Conservation (phyloP, 2,797 vertebrate genomes). For the Clarias fuscus region DNA sequence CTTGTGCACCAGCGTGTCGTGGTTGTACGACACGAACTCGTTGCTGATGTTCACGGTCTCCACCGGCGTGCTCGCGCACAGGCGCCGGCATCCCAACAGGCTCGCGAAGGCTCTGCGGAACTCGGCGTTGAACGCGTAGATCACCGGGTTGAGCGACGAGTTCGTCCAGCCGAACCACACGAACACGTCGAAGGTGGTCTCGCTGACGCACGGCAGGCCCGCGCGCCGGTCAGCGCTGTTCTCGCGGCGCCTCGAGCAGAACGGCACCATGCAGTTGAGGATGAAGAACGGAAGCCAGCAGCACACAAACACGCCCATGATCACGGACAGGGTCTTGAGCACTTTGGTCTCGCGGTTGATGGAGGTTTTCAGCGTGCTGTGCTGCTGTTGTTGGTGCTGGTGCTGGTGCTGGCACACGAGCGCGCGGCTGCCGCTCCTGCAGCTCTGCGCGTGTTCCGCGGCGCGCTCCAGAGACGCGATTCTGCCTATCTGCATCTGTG, state of each 20-base stretch:
- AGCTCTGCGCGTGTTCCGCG: constrained; percentile 86
- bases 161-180: constrained; percentile 98
- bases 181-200: constrained; percentile 91
- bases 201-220: constrained; percentile 87
- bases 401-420: constrained; percentile 75
- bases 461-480: constrained; percentile 91
- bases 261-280: constrained; percentile 93
- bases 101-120: constrained; percentile 90
- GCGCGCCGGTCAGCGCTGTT: constrained; percentile 61
- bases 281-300: constrained; percentile 97
- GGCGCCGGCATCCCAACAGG: constrained; percentile 82
- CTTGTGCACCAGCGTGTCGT: constrained; percentile 82
- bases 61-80: constrained; percentile 80
- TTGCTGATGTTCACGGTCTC: constrained; percentile 91
- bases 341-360: constrained; percentile 92
- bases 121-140: constrained; percentile 95
- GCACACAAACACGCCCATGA: constrained; percentile 95
- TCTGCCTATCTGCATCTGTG: constrained; percentile 87
- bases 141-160: constrained; percentile 92
- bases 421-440: constrained; percentile 69
- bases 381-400: constrained; percentile 66
- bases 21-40: constrained; percentile 89
- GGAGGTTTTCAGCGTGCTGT: constrained; percentile 78
- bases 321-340: constrained; percentile 90
- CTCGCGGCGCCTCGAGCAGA: constrained; percentile 76